Percentiles rank a stretch among this genome's conserved stretches.
phyloP scores from a whole-genome alignment of 2,888 invertebrate species.

The Nasonia oneida region DNA sequence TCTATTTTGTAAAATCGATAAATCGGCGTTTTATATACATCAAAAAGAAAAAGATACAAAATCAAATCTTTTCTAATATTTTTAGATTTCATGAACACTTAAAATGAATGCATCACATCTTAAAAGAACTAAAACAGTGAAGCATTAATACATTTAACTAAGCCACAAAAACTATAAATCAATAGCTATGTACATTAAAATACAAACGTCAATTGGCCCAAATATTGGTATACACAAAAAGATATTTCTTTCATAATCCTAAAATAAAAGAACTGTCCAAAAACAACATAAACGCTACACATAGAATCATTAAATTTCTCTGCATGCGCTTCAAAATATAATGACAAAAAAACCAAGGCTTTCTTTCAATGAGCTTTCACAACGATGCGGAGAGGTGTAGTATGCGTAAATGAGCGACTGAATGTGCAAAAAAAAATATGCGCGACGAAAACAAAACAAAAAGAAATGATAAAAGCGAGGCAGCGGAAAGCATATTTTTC shows the following conservation, averaged over 20 bases:
- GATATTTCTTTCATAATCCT: background rate
- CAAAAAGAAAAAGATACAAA: conserved; percentile 22
- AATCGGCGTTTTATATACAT: conserved; percentile 50
- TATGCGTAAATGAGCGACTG: conserved; percentile 32
- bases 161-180: background rate
- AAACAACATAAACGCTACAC: background rate
- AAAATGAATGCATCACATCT: background rate
- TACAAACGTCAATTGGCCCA: conserved; percentile 33
- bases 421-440: background rate
- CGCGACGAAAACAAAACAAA: conserved; percentile 21
- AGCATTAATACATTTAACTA: background rate
- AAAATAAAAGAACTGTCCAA: background rate
- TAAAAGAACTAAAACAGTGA: too few relatives aligned
- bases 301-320: conserved; percentile 17
- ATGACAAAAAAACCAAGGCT: conserved; percentile 16
- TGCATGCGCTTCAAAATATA: conserved; percentile 27
- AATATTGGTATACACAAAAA: background rate
- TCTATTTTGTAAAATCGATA: conserved; percentile 50
- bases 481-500: conserved; percentile 74
- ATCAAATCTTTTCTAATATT: conserved; percentile 51
- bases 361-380: conserved; percentile 30
- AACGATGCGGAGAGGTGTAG: background rate
- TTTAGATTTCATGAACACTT: conserved; percentile 18
- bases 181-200: background rate
- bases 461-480: conserved; percentile 32